Evolutionary conservation across 2,888 invertebrate genomes (phyloP).

Genomic region (Sericinus montela): DNA sequence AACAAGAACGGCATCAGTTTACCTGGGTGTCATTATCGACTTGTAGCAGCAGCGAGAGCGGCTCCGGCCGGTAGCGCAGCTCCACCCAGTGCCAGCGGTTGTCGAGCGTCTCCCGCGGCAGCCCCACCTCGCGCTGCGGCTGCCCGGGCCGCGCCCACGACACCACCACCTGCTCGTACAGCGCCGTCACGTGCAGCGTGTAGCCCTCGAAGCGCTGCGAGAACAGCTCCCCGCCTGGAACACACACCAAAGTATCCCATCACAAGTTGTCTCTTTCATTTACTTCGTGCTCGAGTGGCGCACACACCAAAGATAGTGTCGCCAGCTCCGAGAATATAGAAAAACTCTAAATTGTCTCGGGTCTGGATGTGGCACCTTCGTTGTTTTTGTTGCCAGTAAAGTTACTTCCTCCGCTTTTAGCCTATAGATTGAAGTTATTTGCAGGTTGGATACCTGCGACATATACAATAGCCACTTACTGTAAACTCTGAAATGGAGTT

Average conservation of each 20-base stretch:
- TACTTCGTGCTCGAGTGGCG: no score
- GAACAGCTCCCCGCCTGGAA: conserved; percentile 83
- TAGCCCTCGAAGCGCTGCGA: conserved; percentile 83
- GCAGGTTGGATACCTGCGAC: no score
- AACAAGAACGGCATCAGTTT: neutral
- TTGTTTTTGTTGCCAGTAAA: no score
- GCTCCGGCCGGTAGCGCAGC: conserved; percentile 76
- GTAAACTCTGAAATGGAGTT: no score
- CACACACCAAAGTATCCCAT: neutral
- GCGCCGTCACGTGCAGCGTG: conserved; percentile 80
- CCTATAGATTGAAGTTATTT: no score
- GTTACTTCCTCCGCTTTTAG: no score
- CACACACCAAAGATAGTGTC: no score
- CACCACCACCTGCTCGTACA: conserved; percentile 79
- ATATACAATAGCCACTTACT: no score
- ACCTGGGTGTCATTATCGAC: conserved; percentile 61
- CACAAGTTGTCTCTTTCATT: neutral
- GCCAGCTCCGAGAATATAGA: no score
- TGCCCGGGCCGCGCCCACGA: conserved; percentile 78
- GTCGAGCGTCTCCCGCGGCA: conserved; percentile 85
- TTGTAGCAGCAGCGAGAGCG: conserved; percentile 61
- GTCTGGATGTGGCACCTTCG: no score
- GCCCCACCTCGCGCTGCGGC: conserved; percentile 79
- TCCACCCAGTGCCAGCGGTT: conserved; percentile 90
- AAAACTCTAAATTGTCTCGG: no score